phyloP scores from a whole-genome alignment of 2,113 vertebrate species.

The Pyrgilauda ruficollis region DNA sequence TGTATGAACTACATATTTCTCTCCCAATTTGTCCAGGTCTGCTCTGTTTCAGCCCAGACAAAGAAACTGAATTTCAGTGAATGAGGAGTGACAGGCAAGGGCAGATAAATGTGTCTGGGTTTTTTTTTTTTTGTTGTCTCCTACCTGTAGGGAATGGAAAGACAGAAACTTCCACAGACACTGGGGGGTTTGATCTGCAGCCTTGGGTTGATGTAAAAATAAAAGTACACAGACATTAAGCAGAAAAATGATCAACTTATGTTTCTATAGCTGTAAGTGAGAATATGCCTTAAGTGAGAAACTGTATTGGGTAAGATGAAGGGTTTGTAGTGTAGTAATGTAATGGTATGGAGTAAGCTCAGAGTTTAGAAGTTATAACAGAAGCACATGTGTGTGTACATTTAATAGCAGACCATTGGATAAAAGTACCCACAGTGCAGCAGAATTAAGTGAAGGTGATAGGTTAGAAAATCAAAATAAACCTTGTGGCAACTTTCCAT shows the following conservation, averaged over 20 bases:
- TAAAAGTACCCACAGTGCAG: background rate
- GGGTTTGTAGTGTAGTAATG: background rate
- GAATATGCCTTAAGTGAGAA: background rate
- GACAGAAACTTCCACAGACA: background rate
- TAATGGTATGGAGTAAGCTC: background rate
- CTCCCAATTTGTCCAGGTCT: background rate
- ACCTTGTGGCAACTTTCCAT: background rate
- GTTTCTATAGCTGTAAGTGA: background rate
- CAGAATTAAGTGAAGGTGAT: background rate
- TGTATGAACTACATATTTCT: background rate
- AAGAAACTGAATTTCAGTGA: background rate
- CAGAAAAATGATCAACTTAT: background rate
- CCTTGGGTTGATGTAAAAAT: background rate
- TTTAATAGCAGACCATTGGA: background rate
- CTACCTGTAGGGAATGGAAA: background rate
- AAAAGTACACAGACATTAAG: background rate
- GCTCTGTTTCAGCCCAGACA: background rate
- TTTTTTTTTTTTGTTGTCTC: accelerated
- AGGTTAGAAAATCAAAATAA: background rate
- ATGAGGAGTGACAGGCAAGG: background rate
- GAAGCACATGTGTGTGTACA: background rate
- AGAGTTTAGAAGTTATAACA: background rate
- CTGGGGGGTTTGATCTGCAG: background rate
- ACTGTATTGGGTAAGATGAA: background rate
- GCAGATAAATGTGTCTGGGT: background rate